Conservation (phyloP, 1,140 invertebrate genomes). For the Hestina assimilis region DNA sequence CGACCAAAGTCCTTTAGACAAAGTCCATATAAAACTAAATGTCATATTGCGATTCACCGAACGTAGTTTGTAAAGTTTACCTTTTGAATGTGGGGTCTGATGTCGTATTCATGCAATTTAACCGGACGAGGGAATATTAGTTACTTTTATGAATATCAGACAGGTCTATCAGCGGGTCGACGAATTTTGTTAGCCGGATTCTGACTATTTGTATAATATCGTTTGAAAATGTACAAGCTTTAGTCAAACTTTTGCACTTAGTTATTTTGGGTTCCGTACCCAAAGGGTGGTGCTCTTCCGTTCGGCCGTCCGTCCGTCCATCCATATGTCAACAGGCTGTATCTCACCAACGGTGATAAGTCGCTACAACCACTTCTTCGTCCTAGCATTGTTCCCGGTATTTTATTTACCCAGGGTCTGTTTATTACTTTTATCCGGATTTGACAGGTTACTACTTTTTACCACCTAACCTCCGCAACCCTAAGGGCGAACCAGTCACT, state of each 20-base stretch:
- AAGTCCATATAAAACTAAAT: background rate
- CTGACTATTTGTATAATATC: background rate
- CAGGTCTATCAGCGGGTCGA: background rate
- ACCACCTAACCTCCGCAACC: no score
- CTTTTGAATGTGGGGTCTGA: background rate
- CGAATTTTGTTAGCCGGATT: background rate
- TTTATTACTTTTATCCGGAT: no score
- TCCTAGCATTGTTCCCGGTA: no score
- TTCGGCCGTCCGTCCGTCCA: no score
- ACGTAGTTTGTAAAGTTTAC: background rate
- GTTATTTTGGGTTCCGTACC: no score
- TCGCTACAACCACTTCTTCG: no score
- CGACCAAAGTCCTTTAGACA: background rate
- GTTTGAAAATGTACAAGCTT: background rate
- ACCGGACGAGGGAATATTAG: background rate
- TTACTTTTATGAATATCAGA: constrained; percentile 1
- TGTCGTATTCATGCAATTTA: background rate
- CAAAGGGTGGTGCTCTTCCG: no score
- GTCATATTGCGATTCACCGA: background rate
- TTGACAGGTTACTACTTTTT: no score
- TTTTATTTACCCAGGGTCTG: no score
- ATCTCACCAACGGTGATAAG: no score
- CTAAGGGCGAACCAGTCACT: no score
- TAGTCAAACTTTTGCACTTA: background rate
- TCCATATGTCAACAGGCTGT: no score